Conservation (phyloP, 2,113 vertebrate species). For the Cinclus mexicanus region DNA sequence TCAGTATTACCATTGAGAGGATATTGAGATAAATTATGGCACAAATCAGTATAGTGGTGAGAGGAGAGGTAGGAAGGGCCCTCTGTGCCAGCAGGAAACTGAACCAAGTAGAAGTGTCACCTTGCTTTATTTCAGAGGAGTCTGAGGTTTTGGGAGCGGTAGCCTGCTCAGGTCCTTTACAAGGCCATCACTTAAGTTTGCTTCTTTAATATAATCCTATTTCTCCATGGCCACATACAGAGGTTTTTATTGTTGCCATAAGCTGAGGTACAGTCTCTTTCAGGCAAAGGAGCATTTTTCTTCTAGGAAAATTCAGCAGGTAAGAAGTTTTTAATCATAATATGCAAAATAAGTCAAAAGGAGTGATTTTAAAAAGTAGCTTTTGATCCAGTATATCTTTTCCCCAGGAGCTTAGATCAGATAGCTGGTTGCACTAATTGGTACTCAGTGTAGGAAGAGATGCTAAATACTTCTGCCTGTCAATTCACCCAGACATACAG, state of each 20-base stretch:
- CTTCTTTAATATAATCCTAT: background rate
- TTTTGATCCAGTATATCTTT: slow-evolving; percentile 35
- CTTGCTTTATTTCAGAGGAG: background rate
- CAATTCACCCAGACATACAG: slow-evolving; percentile 38
- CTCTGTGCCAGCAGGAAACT: background rate
- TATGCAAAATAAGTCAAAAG: slow-evolving; percentile 26
- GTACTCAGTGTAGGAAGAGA: slow-evolving; percentile 21
- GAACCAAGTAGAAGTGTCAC: background rate
- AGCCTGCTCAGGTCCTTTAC: background rate
- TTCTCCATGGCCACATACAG: background rate
- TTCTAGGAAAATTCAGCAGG: background rate
- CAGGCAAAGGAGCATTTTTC: background rate
- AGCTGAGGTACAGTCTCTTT: background rate
- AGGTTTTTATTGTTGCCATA: background rate
- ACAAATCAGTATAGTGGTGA: background rate
- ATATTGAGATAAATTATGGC: background rate
- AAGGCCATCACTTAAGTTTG: background rate
- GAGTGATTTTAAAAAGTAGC: background rate
- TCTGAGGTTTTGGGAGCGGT: background rate
- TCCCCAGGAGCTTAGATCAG: slow-evolving; percentile 23
- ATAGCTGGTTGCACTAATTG: slow-evolving; percentile 54
- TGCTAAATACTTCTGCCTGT: slow-evolving; percentile 48
- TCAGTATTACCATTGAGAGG: background rate
- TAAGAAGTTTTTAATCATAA: slow-evolving; percentile 10
- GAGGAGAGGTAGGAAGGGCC: background rate